Evolutionary conservation across 2,113 vertebrate species (phyloP).

Genomic region (Anhinga anhinga): DNA sequence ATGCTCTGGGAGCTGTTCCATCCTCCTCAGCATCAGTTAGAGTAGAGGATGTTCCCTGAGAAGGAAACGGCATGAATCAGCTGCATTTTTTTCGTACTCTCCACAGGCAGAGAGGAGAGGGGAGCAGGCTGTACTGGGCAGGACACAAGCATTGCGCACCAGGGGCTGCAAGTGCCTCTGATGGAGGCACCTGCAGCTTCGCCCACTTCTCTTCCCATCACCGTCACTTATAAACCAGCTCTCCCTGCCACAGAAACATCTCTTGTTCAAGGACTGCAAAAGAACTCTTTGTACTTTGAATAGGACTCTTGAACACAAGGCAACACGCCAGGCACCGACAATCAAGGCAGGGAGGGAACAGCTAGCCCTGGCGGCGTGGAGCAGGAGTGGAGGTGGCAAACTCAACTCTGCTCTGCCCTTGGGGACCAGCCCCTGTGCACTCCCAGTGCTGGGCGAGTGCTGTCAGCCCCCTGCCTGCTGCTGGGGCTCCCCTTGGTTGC

Average conservation of each 20-base stretch:
- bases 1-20: not conserved
- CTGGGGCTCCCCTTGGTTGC: not conserved
- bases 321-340: not conserved
- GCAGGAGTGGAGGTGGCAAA: not conserved
- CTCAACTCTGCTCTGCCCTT: not conserved
- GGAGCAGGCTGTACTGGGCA: not conserved
- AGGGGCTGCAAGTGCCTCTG: not conserved
- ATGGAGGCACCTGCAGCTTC: not conserved
- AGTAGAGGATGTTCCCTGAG: not conserved
- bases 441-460: not conserved
- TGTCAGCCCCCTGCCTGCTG: not conserved
- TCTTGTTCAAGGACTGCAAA: not conserved
- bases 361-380: not conserved
- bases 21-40: not conserved
- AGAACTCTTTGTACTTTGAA: constrained; percentile 13
- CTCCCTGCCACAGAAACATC: not conserved
- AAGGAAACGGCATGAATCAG: not conserved
- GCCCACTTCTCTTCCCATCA: not conserved
- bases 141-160: fast-evolving
- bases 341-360: not conserved
- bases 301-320: not conserved
- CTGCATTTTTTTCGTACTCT: not conserved
- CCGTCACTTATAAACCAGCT: not conserved
- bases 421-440: not conserved
- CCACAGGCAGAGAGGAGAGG: not conserved